phyloP scores from a whole-genome alignment of 2,888 invertebrate species.

The Diplazon laetatorius region DNA sequence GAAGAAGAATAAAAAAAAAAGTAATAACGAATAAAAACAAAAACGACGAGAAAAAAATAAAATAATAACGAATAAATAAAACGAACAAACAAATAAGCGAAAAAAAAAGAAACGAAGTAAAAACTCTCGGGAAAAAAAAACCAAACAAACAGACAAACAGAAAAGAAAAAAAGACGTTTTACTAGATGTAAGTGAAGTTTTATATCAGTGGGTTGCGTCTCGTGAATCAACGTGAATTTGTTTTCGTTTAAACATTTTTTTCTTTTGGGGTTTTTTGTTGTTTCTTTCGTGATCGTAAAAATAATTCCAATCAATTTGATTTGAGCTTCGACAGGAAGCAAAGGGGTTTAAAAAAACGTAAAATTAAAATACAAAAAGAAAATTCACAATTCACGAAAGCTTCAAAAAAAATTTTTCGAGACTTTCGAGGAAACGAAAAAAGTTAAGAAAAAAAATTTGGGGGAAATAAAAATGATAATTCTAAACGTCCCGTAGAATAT shows the following conservation, averaged over 20 bases:
- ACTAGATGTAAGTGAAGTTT: conserved; percentile 80
- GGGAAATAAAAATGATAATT: too few species aligned
- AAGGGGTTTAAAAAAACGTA: too few species aligned
- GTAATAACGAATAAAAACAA: conserved; percentile 56
- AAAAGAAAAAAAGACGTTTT: conserved; percentile 74
- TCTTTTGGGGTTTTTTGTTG: too few species aligned
- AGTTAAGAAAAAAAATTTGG: conserved; percentile 41
- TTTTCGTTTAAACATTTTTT: conserved; percentile 56
- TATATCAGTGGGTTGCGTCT: conserved; percentile 80
- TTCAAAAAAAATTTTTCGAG: conserved; percentile 53
- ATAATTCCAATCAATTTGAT: too few species aligned
- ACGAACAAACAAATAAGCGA: conserved; percentile 42
- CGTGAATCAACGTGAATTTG: conserved; percentile 72
- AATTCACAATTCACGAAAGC: conserved; percentile 49
- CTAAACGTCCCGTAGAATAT: conserved; percentile 64
- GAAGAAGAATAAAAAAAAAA: conserved; percentile 40
- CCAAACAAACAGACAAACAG: too few species aligned
- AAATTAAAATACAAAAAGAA: conserved; percentile 60
- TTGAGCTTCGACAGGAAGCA: too few species aligned
- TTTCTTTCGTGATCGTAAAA: too few species aligned
- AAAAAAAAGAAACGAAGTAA: conserved; percentile 37
- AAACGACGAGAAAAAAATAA: conserved; percentile 38
- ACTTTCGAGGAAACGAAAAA: neutral
- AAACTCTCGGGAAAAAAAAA: too few species aligned
- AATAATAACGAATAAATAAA: conserved; percentile 57